Conservation (phyloP, 2,797 vertebrate species). For the Odontamblyopus rebecca region DNA sequence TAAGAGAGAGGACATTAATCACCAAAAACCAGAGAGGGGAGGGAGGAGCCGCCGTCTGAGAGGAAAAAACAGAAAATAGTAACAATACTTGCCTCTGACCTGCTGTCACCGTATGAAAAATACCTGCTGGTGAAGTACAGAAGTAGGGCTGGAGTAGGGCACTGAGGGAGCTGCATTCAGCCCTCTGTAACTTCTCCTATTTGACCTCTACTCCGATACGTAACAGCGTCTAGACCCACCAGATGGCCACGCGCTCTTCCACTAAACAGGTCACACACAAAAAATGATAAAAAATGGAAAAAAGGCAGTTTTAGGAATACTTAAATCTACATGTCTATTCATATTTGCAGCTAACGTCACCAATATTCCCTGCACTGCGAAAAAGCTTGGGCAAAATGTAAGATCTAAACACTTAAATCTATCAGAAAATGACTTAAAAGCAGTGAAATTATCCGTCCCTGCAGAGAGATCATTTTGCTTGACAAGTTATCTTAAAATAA, state of each 20-base stretch:
- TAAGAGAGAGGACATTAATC: constrained; percentile 34
- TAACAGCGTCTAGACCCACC: constrained; percentile 80
- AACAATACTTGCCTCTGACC: constrained; percentile 54
- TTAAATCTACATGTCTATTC: too few relatives aligned
- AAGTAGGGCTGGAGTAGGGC: constrained; percentile 35
- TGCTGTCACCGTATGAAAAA: constrained; percentile 67
- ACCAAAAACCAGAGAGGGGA: constrained; percentile 30
- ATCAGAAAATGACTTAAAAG: too few relatives aligned
- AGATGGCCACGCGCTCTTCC: constrained; percentile 77
- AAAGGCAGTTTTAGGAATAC: constrained; percentile 67
- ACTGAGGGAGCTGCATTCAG: constrained; percentile 43
- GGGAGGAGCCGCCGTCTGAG: constrained; percentile 35
- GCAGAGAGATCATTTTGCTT: too few relatives aligned
- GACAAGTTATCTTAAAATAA: too few relatives aligned
- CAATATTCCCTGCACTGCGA: too few relatives aligned
- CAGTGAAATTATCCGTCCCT: too few relatives aligned
- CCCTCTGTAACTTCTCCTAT: constrained; percentile 65
- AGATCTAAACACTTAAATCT: too few relatives aligned
- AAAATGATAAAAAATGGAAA: background rate
- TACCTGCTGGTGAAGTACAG: constrained; percentile 49
- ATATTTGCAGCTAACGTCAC: too few relatives aligned
- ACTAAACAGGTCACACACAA: constrained; percentile 68
- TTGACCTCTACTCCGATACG: constrained; percentile 74
- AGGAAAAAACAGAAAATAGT: constrained; percentile 35
- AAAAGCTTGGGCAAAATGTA: too few relatives aligned